These are phyloP conservation scores for Nannobrachium achirus DNA, from an alignment of 2,113 vertebrate species.

Conservation along the genomic window DNA sequence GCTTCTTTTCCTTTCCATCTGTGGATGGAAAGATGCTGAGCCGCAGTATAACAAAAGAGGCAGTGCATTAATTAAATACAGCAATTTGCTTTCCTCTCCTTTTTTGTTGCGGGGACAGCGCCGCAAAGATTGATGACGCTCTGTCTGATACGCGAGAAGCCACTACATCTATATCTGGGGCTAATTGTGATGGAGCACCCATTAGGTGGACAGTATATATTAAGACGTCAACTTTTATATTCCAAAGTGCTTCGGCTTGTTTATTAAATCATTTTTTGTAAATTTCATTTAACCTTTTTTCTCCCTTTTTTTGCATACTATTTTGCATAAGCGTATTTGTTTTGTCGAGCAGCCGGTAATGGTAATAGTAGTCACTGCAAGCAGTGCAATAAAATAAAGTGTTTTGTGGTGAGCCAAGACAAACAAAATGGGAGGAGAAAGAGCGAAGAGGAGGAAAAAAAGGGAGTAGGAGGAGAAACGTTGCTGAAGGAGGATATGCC, in stretches of 20 bases:
- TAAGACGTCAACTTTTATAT: conserved; percentile 76
- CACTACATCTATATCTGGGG: conserved; percentile 79
- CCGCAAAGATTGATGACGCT: conserved; percentile 80
- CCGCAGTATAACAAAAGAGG: conserved; percentile 75
- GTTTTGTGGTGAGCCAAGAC: neutral
- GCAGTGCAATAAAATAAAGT: neutral
- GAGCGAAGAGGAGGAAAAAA: neutral
- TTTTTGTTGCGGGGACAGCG: conserved; percentile 73
- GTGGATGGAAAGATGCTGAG: conserved; percentile 81
- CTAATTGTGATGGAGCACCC: conserved; percentile 82
- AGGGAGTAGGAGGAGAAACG: conserved; percentile 5
- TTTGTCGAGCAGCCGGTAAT: conserved; percentile 12
- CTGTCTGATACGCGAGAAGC: conserved; percentile 69
- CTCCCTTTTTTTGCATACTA: neutral
- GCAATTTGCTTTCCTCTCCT: conserved; percentile 81
- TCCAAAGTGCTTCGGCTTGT: conserved; percentile 64
- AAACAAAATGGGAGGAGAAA: neutral
- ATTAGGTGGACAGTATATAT: conserved; percentile 77
- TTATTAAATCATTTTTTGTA: conserved; percentile 39
- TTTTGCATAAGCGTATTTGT: conserved; percentile 47
- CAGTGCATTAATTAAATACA: conserved; percentile 84
- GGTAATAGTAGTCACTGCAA: conserved; percentile 12
- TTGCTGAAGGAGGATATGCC: neutral
- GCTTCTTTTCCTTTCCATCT: conserved; percentile 43
- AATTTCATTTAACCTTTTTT: conserved; percentile 47